Conservation (phyloP, 2,113 vertebrate species). For the Callipepla squamata region DNA sequence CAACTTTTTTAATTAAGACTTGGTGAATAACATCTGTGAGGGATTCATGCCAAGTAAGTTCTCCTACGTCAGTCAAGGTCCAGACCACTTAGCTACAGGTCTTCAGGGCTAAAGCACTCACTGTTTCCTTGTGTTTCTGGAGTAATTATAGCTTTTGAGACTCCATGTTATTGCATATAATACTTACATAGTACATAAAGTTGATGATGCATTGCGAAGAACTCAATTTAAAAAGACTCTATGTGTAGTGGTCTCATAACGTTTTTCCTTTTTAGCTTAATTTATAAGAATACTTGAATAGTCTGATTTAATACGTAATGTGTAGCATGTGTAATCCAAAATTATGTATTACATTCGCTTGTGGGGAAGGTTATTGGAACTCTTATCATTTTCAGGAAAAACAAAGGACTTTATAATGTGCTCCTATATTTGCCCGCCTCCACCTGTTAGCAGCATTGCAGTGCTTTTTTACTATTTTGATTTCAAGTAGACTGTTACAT, state of each 20-base stretch:
- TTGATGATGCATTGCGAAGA: background rate
- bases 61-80: background rate
- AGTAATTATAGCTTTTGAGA: background rate
- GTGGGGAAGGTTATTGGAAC: background rate
- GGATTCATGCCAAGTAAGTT: background rate
- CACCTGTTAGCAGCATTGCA: background rate
- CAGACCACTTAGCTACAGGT: background rate
- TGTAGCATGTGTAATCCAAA: background rate
- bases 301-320: background rate
- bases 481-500: background rate
- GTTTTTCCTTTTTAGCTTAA: background rate
- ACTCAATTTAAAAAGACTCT: background rate
- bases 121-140: background rate
- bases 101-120: background rate
- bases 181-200: background rate
- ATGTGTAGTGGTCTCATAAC: fast-evolving
- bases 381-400: background rate
- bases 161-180: fast-evolving
- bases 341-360: fast-evolving
- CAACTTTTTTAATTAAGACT: background rate
- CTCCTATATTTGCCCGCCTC: background rate
- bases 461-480: background rate
- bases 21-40: background rate
- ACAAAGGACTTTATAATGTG: background rate
- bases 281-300: background rate